Evolutionary conservation across 2,888 invertebrate genomes (phyloP).

Genomic region (Caradrina kadenii): DNA sequence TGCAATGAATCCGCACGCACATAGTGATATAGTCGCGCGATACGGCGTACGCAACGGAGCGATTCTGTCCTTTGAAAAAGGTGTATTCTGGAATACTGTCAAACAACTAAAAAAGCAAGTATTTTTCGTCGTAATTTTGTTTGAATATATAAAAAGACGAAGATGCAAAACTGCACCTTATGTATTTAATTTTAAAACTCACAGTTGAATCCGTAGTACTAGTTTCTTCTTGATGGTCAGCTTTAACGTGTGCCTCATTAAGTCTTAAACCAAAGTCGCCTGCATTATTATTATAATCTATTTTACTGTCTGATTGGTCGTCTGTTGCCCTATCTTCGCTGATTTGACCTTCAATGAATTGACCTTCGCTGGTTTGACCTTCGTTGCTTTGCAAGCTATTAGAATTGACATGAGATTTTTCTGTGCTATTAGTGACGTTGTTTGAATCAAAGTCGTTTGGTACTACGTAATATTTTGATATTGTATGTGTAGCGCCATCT

Average conservation of each 20-base stretch:
- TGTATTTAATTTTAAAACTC: constrained; percentile 7
- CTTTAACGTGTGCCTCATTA: too few relatives aligned
- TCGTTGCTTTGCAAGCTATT: background rate
- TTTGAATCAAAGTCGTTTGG: constrained; percentile 30
- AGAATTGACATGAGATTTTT: background rate
- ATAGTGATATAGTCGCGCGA: too few relatives aligned
- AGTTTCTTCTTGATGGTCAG: background rate
- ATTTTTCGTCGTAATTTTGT: too few relatives aligned
- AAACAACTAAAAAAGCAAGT: too few relatives aligned
- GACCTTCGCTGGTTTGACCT: background rate
- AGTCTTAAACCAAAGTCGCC: background rate
- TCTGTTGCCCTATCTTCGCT: background rate
- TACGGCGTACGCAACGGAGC: too few relatives aligned
- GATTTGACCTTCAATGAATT: background rate
- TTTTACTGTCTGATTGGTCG: too few relatives aligned
- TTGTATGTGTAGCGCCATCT: constrained; percentile 45
- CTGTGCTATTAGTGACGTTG: background rate
- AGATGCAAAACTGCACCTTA: too few relatives aligned
- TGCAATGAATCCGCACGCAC: too few relatives aligned
- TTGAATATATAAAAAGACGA: too few relatives aligned
- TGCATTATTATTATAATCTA: background rate
- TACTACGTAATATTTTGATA: constrained; percentile 48
- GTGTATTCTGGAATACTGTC: too few relatives aligned
- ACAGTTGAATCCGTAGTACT: constrained; percentile 1
- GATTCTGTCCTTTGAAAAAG: too few relatives aligned